Evolutionary conservation across 1,140 invertebrate species (phyloP), one percentile per base, ranked within the genome.

Genomic region (Ridgeia piscesae): DNA sequence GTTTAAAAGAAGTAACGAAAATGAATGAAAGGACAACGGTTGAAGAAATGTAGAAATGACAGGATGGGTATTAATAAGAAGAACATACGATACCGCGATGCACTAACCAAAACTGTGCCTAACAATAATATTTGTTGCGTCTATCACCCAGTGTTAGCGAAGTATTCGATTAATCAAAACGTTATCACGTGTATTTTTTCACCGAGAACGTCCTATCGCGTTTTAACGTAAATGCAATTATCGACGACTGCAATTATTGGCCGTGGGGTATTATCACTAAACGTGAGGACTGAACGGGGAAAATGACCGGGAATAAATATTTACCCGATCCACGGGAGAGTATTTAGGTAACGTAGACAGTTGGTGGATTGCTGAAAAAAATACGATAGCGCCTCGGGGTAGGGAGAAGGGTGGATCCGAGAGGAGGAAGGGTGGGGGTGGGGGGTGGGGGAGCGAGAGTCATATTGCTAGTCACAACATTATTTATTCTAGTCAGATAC

Each of bases 191-290:
- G 58, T 6, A 1, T 77, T 77, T 77, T 77, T 77, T 77, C 27
- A 77, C 58, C 58, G 58, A 77, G 58, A 77, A 77, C 58, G 17
- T 77, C 58, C 1, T 77, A 77, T 77, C 58, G 58, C 58, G 58
- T 77, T 77, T 77, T 77, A 77, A 77, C 58, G 58, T 77, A 77
- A 77, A 77, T 77, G 58, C 58, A 77, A 77, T 77, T 77, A 77
- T 77, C 58, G 58, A 21, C 58, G 17, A 17, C 17, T 77, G 58
- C 58, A 17, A 77, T 77, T 77, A 77, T 77, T 77, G 58, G 58
- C 58, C 58, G 58, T 77, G 58, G 58, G 58, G 8, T 77, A 77
- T 77, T 77, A 77, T 77, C 58, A 77, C 58, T 77, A 77, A 77
- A 77, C 27, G 14, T 6, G 58, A 77, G 58, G 58, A 21, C 58